phyloP scores from a whole-genome alignment of 2,888 invertebrate genomes.

The Epicampocera succincta region DNA sequence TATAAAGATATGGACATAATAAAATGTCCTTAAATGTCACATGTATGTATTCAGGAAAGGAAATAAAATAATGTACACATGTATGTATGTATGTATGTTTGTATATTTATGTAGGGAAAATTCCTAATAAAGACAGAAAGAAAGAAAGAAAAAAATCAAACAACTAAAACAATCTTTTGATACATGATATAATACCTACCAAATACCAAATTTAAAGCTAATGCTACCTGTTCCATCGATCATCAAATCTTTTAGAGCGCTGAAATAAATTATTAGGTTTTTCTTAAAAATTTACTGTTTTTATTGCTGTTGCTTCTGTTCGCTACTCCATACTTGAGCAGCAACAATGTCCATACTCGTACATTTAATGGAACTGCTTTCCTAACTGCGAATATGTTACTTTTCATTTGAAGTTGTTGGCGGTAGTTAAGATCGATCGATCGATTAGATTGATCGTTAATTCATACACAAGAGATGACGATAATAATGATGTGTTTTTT shows the following conservation, averaged over 20 bases:
- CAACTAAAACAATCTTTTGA: neutral
- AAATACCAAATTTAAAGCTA: constrained; percentile 12
- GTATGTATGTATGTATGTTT: no score
- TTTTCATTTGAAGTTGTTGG: constrained; percentile 53
- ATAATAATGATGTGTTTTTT: constrained; percentile 42
- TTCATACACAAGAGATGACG: constrained; percentile 30
- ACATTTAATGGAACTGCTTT: constrained; percentile 30
- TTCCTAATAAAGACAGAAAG: neutral
- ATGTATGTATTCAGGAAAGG: constrained; percentile 3
- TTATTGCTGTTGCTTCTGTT: neutral
- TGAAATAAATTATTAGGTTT: constrained; percentile 64
- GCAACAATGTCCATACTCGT: constrained; percentile 10
- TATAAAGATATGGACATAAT: constrained; percentile 66
- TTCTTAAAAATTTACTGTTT: constrained; percentile 7
- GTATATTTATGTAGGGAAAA: constrained; percentile 28
- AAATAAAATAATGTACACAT: constrained; percentile 23
- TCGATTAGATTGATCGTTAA: constrained; percentile 9
- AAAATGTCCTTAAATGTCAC: constrained; percentile 66
- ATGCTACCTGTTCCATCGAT: constrained; percentile 44
- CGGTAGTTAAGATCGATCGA: constrained; percentile 56
- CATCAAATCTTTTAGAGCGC: constrained; percentile 49
- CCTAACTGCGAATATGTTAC: neutral
- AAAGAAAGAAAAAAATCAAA: constrained; percentile 17
- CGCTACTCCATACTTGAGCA: neutral
- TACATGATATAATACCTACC: constrained; percentile 34